These are phyloP conservation scores for Verasper variegatus DNA, from an alignment of 2,113 vertebrate genomes.

Conservation along the genomic window DNA sequence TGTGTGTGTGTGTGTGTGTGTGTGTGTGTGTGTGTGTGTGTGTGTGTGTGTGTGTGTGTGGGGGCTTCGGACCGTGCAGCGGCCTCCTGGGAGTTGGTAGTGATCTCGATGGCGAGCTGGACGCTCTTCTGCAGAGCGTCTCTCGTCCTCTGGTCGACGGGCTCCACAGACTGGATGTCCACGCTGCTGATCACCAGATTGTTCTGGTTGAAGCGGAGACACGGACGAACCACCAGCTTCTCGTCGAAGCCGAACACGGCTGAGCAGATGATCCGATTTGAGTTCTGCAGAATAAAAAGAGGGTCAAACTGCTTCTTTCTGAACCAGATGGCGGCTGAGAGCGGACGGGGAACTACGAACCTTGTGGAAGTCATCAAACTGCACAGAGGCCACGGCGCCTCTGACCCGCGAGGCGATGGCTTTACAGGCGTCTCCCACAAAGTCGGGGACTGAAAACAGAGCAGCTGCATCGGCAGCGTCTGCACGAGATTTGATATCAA, in stretches of 20 bases:
- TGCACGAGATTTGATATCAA: constrained; percentile 76
- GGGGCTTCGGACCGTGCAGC: constrained; percentile 80
- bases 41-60: background rate
- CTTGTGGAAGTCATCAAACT: constrained; percentile 95
- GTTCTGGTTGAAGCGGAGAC: constrained; percentile 85
- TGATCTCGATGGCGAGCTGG: constrained; percentile 94
- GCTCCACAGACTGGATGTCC: constrained; percentile 92
- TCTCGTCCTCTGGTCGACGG: constrained; percentile 90
- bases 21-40: background rate
- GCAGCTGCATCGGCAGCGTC: constrained; percentile 59
- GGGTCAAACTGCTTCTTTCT: background rate
- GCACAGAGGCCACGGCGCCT: constrained; percentile 90
- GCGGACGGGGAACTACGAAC: constrained; percentile 51
- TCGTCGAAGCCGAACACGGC: constrained; percentile 90
- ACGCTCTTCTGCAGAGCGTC: constrained; percentile 92
- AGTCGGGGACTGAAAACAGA: constrained; percentile 89
- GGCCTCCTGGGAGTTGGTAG: constrained; percentile 95
- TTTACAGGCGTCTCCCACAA: constrained; percentile 90
- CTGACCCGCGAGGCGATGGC: constrained; percentile 89
- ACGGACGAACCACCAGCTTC: constrained; percentile 76
- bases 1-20: background rate
- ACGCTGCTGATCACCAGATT: constrained; percentile 90
- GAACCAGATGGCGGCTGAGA: background rate
- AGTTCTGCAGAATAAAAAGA: constrained; percentile 80
- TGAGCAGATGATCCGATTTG: constrained; percentile 89